Conservation (phyloP, 1,140 invertebrate genomes). For the Muscidifurax raptorellus region DNA sequence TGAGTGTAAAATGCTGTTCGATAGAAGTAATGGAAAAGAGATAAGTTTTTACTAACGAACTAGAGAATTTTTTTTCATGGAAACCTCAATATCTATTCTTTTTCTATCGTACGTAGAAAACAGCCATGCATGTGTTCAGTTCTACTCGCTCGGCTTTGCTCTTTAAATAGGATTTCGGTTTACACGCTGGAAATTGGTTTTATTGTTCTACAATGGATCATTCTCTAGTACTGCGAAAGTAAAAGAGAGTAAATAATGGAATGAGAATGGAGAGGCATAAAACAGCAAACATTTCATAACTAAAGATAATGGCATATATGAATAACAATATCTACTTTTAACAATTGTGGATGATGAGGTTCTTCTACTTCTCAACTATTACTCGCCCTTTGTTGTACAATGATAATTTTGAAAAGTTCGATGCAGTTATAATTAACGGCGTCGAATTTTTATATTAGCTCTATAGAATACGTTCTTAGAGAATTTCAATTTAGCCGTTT, state of each 20-base stretch:
- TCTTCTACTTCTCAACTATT: too few relatives aligned
- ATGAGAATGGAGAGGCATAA: neutral
- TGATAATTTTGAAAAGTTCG: too few relatives aligned
- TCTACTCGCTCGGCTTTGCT: neutral
- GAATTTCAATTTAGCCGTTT: neutral
- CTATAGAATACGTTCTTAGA: neutral
- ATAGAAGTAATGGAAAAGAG: neutral
- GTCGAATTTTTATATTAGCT: neutral
- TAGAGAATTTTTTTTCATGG: neutral
- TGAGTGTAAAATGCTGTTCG: neutral
- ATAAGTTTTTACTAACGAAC: neutral
- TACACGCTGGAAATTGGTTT: constrained; percentile 5
- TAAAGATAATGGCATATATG: too few relatives aligned
- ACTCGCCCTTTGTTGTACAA: too few relatives aligned
- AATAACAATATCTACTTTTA: too few relatives aligned
- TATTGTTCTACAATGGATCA: constrained; percentile 15
- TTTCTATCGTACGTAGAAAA: neutral
- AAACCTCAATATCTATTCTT: neutral
- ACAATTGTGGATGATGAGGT: too few relatives aligned
- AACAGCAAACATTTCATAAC: neutral
- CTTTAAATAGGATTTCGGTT: constrained; percentile 27
- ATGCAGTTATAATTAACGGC: too few relatives aligned
- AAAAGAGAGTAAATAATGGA: neutral
- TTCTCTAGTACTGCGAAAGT: neutral
- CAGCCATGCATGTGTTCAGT: neutral